phyloP scores from a whole-genome alignment of 2,888 invertebrate species.

The Protodeltote pygarga region DNA sequence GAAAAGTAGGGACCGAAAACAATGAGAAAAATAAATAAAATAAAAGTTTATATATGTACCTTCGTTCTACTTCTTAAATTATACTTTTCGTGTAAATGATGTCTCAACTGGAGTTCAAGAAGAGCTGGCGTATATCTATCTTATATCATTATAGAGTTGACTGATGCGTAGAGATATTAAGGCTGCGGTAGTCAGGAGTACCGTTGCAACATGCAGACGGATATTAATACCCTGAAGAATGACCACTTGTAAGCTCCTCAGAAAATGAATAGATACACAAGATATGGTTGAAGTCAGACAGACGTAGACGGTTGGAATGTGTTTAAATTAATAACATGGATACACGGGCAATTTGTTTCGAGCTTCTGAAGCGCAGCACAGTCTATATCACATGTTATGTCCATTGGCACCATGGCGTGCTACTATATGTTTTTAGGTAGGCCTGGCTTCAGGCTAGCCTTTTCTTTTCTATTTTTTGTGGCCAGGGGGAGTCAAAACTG shows the following conservation, averaged over 20 bases:
- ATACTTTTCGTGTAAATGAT: no score
- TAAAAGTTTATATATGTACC: no score
- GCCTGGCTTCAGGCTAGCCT: no score
- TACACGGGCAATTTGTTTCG: slow-evolving; percentile 23
- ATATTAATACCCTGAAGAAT: slow-evolving; percentile 50
- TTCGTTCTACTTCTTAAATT: no score
- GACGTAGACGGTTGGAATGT: slow-evolving; percentile 25
- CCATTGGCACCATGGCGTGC: no score
- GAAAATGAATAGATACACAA: slow-evolving; percentile 37
- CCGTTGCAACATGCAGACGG: slow-evolving; percentile 50
- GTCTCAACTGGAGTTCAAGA: no score
- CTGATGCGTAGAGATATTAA: slow-evolving; percentile 19
- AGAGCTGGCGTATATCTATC: slow-evolving; percentile 1
- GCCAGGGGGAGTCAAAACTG: no score
- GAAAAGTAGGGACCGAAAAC: no score
- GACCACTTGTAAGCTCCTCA: slow-evolving; percentile 31
- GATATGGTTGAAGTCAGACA: slow-evolving; percentile 3
- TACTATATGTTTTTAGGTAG: no score
- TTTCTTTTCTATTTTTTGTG: no score
- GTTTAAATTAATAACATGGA: slow-evolving; percentile 32
- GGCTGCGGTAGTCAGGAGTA: slow-evolving; percentile 24
- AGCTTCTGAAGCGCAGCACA: slow-evolving; percentile 24
- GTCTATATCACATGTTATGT: slow-evolving; percentile 28
- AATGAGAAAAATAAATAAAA: no score
- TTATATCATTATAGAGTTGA: slow-evolving; percentile 29